phyloP scores from a whole-genome alignment of 2,888 invertebrate species.

The Lamellibrachia columna region DNA sequence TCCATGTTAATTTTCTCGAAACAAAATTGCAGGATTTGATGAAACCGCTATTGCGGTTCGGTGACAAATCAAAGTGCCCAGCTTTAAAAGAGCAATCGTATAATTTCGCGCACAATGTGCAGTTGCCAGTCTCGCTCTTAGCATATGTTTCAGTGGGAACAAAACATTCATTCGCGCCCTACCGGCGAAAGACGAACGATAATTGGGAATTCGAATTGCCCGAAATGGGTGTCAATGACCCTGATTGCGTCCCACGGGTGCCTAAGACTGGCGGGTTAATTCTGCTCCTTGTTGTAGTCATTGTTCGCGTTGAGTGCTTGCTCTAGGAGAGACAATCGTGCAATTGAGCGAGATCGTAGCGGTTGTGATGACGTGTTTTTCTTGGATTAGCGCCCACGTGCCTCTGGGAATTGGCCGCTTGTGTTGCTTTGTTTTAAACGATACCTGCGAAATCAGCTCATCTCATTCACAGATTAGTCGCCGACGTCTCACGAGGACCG shows the following conservation, averaged over 20 bases:
- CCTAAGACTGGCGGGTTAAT: background rate
- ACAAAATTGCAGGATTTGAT: too few species aligned
- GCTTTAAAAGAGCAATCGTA: too few species aligned
- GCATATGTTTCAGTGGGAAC: background rate
- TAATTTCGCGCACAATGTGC: too few species aligned
- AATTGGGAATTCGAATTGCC: background rate
- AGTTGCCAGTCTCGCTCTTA: background rate
- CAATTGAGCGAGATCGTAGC: background rate
- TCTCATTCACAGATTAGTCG: background rate
- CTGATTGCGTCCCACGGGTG: background rate
- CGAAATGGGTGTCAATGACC: background rate
- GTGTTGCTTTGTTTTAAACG: background rate
- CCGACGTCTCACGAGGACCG: background rate
- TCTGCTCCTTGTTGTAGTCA: background rate
- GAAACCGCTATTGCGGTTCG: too few species aligned
- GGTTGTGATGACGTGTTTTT: background rate
- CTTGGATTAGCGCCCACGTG: background rate
- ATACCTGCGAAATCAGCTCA: slow-evolving; percentile 9
- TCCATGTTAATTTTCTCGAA: too few species aligned
- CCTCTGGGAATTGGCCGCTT: background rate
- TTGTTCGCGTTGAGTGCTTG: background rate
- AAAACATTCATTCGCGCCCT: background rate
- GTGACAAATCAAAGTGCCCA: too few species aligned
- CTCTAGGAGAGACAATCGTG: background rate
- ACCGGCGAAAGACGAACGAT: background rate